Percentiles rank a stretch among this genome's conserved stretches.
phyloP scores from a whole-genome alignment of 2,888 invertebrate genomes.

The Encarsia formosa region DNA sequence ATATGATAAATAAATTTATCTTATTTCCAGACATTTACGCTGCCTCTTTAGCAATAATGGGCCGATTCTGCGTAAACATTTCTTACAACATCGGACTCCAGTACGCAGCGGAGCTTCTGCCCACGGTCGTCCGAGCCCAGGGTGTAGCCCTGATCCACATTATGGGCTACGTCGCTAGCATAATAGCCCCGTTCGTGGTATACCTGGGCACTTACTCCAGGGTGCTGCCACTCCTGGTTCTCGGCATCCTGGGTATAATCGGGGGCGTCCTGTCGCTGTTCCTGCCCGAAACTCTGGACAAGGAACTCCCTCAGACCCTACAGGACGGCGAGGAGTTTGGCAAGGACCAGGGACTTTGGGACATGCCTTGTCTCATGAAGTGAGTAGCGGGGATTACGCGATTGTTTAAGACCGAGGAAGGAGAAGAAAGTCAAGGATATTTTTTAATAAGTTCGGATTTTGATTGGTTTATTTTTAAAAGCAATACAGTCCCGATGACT shows the following conservation, averaged over 20 bases:
- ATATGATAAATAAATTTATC: background rate
- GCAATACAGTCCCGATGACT: no score
- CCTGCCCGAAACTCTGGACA: constrained; percentile 80
- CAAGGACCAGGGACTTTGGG: constrained; percentile 73
- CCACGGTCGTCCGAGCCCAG: constrained; percentile 82
- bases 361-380: constrained; percentile 73
- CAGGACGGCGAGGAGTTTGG: constrained; percentile 85
- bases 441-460: no score
- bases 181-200: constrained; percentile 80
- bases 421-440: no score
- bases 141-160: constrained; percentile 84
- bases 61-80: constrained; percentile 81
- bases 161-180: constrained; percentile 82
- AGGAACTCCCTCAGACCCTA: constrained; percentile 80
- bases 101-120: constrained; percentile 82
- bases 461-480: no score
- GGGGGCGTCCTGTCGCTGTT: constrained; percentile 75
- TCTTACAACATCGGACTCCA: constrained; percentile 88
- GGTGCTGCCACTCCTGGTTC: constrained; percentile 70
- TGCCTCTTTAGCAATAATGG: constrained; percentile 76
- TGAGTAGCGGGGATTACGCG: no score
- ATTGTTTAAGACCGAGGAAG: no score
- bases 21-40: constrained; percentile 62
- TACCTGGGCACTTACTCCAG: constrained; percentile 72
- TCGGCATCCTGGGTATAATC: constrained; percentile 70